Conservation (phyloP, 1,140 invertebrate genomes). For the Stegodyphus mimosarum region DNA sequence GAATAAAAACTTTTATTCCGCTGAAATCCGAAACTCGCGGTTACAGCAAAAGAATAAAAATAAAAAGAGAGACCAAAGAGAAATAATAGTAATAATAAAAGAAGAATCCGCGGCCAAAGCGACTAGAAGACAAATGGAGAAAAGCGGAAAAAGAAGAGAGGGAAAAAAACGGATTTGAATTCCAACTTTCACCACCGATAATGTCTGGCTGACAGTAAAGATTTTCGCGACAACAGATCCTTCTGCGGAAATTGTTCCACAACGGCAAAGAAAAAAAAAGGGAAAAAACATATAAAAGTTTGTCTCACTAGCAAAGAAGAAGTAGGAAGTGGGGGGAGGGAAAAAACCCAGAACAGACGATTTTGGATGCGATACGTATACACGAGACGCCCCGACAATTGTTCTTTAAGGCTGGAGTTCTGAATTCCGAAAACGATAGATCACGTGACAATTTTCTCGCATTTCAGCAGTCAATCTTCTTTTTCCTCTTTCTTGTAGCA, state of each 20-base stretch:
- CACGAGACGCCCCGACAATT: neutral
- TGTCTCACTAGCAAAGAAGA: neutral
- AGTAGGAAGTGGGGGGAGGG: neutral
- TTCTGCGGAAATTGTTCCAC: constrained; percentile 35
- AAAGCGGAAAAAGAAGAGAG: neutral
- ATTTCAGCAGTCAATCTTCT: no score
- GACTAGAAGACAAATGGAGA: constrained; percentile 37
- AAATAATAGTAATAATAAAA: constrained; percentile 49
- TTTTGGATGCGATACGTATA: constrained; percentile 44
- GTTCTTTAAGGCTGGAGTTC: constrained; percentile 14
- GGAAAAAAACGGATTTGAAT: constrained; percentile 37
- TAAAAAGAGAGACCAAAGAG: neutral
- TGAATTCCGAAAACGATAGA: constrained; percentile 8
- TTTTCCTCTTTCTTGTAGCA: no score
- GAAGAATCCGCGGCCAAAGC: constrained; percentile 1
- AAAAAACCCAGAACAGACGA: constrained; percentile 6
- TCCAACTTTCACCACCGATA: constrained; percentile 42
- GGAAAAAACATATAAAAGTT: constrained; percentile 4
- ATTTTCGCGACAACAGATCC: constrained; percentile 45
- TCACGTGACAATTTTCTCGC: neutral
- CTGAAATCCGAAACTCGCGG: constrained; percentile 19
- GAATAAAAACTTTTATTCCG: constrained; percentile 33
- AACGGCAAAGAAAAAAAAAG: constrained; percentile 22
- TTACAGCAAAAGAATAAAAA: constrained; percentile 2
- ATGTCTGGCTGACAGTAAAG: constrained; percentile 53